Evolutionary conservation across 2,113 vertebrate species (phyloP), one percentile per base, ranked within the genome.

Genomic region (Cromileptes altivelis): DNA sequence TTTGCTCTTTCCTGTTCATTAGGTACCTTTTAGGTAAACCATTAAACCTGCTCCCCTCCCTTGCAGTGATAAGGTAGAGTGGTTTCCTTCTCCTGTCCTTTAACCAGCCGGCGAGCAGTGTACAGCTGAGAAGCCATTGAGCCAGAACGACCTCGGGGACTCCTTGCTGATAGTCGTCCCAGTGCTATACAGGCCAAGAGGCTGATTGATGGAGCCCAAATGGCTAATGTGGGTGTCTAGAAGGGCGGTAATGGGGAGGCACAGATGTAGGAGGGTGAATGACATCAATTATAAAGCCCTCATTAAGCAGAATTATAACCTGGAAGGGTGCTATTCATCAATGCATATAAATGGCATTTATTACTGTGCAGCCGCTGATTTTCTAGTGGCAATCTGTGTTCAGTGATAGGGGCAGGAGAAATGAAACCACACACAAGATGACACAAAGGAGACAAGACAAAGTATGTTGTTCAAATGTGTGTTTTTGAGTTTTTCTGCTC

Each of bases 1-100:
- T 80, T 75, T 75, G 37, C 56, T 63, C 74, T 64, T 75, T 81
- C 60, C 56, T 21, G 9, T 18, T 82, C 86, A 85, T 88, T 85
- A 86, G 30, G 4, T 18, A 2, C 23, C 19, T 70, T 23, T 78
- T 57, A 6, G 47, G 77, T 86, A 85, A 87, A 84, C 19, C 69
- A 88, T 75, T 89, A 89, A 80, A 50, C 79, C 78, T 1, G 19
- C 70, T 6, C 8, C 47, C 64, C 30, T 57, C 53, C 52, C 72
- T 12, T 6, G 7, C 81, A 42, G 9, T 40, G 62, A 77, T 50
- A 64, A 0, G 37, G 53, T 17, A 69, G 21, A 81, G 49, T 37
- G 52, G 23, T 64, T 81, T 75, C 23, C 64, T 56, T 15, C 64
- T 49, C 23, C 50, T 19, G 6, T 70, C 9, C 47, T 23, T 70